These are phyloP conservation scores for Phenganax marumi DNA, from an alignment of 92 coral and sea anemone genomes.

Conservation along the genomic window DNA sequence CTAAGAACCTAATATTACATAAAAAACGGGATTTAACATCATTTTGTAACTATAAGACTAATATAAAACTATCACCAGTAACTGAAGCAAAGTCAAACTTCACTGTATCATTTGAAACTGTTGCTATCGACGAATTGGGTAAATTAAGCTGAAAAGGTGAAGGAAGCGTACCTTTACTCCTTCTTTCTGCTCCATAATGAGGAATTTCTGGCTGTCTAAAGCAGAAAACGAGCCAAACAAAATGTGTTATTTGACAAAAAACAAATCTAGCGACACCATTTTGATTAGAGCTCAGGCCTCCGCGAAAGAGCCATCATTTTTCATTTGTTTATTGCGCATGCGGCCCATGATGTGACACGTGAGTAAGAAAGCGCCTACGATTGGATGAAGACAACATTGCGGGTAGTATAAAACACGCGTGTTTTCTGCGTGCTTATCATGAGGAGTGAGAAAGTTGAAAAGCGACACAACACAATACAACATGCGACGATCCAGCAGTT, in stretches of 20 bases:
- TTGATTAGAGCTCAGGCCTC: constrained; percentile 1
- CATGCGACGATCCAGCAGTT: no score
- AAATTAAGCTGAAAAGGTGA: background rate
- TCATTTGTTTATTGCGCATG: no score
- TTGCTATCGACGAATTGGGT: no score
- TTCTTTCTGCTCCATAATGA: constrained; percentile 8
- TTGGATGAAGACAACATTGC: no score
- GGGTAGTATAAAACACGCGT: no score
- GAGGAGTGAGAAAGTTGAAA: no score
- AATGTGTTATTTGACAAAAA: background rate
- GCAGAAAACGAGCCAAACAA: background rate
- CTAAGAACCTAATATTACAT: constrained; percentile 73
- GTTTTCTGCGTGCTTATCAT: no score
- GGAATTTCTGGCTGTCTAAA: background rate
- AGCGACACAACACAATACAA: no score
- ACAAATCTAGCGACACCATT: background rate
- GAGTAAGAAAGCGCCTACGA: no score
- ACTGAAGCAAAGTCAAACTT: background rate
- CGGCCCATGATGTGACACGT: no score
- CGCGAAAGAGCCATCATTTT: background rate
- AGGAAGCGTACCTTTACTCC: constrained; percentile 1
- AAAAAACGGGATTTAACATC: no score
- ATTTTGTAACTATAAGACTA: background rate
- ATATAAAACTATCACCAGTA: background rate
- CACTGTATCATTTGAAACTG: no score